Percentiles rank a stretch among this genome's conserved stretches.
Evolutionary conservation across 1,140 invertebrate species (phyloP).

Genomic region (Drosophila ohnishii): DNA sequence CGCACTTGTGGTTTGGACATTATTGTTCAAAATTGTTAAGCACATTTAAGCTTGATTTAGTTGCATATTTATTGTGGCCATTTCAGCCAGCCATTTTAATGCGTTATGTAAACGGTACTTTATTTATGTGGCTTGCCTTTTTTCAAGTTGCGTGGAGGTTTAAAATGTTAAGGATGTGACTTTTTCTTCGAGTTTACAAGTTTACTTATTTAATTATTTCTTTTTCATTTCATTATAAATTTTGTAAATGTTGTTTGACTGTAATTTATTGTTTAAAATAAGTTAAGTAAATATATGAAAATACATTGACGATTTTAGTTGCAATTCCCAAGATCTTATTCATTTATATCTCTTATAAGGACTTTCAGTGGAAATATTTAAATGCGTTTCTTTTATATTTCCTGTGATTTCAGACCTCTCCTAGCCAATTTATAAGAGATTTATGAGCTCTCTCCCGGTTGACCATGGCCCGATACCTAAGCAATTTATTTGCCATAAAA

Average conservation of each 20-base stretch:
- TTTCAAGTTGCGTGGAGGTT: constrained; percentile 2
- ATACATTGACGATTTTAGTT: neutral
- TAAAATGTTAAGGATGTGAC: constrained; percentile 1
- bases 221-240: neutral
- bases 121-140: constrained; percentile 26
- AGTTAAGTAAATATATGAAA: neutral
- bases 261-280: neutral
- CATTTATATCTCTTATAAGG: neutral
- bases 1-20: constrained; percentile 74
- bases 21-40: constrained; percentile 82
- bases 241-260: too few species aligned
- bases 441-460: constrained; percentile 25
- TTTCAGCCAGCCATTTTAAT: constrained; percentile 60
- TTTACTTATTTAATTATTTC: neutral
- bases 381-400: neutral
- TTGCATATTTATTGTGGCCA: constrained; percentile 77
- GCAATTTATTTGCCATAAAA: constrained; percentile 66
- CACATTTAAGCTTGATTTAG: constrained; percentile 81
- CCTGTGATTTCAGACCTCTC: constrained; percentile 1
- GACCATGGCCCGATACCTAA: constrained; percentile 47
- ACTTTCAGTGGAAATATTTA: neutral
- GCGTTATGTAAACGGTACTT: constrained; percentile 70
- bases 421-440: constrained; percentile 11
- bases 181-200: too few species aligned
- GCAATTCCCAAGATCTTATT: neutral